Evolutionary conservation across 2,113 vertebrate species (phyloP), one percentile per base, ranked within the genome.

Genomic region (Albula glossodonta): DNA sequence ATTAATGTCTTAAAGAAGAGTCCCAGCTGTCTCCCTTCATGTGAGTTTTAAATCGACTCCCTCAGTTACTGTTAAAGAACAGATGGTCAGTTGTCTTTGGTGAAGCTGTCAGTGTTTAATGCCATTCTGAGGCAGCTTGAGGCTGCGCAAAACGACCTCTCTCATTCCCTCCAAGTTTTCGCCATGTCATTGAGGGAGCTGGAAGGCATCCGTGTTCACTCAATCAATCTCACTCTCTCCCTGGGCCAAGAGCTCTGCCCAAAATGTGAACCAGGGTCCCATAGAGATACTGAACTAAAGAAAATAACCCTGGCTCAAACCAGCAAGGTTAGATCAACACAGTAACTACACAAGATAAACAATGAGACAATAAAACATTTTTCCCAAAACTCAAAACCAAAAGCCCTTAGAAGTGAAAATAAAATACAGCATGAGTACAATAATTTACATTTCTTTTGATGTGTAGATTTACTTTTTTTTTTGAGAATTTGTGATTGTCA

Each of bases 281-380:
- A 90, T 83, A 66, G 88, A 91, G 84, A 93, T 89, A 89, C 13
- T n/a, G 77, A 91, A 90, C 88, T 91, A 83, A 91, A 86, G 88
- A 92, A 91, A 93, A 91, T 86, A 92, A 88, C 78, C 85, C 82
- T 13, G 77, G 52, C 85, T 88, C 86, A 87, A 81, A 86, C 85
- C 78, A 86, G 86, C 81, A 91, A 89, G 87, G 88, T 90, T 88
- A 90, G 25, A 89, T 88, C 82, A 93, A 92, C 85, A 92, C 41
- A 83, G 81, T 77, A 80, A 79, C 80, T 88, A 63, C 70, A 81
- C 82, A 87, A 88, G 82, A 82, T 90, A 88, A 90, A 87, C 86
- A 86, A 82, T 60, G 83, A 77, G 13, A 83, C 86, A 87, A 87
- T 51, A 87, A 90, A 89, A 82, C 5, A 51, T 84, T 80, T 89